phyloP scores from a whole-genome alignment of 2,797 vertebrate genomes.

The Hydrocynus forskahlii region DNA sequence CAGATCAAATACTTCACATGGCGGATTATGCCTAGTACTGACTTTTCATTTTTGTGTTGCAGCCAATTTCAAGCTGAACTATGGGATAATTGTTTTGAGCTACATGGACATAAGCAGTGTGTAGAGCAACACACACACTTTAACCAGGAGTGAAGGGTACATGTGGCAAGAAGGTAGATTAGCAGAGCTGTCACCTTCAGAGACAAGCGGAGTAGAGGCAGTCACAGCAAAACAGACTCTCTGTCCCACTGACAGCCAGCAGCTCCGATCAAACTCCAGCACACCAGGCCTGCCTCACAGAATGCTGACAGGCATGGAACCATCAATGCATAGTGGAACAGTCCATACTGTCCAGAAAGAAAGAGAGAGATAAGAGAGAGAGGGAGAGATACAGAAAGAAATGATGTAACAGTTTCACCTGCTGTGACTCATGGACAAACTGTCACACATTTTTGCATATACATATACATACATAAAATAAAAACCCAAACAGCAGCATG shows the following conservation, averaged over 20 bases:
- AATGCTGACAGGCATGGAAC: not conserved
- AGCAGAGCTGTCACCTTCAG: not conserved
- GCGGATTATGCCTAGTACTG: not conserved
- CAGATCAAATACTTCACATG: not conserved
- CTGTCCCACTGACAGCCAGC: not conserved
- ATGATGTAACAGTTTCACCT: not conserved
- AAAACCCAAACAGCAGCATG: too few species aligned
- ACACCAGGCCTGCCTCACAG: not conserved
- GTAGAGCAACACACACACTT: not conserved
- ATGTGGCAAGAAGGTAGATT: not conserved
- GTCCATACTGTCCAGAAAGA: not conserved
- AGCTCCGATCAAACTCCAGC: not conserved
- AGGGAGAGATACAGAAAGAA: not conserved
- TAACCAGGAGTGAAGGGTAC: not conserved
- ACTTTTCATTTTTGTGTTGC: not conserved
- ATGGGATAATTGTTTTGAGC: not conserved
- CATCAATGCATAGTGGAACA: not conserved
- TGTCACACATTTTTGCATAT: too few species aligned
- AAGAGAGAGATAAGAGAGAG: not conserved
- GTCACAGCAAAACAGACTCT: not conserved
- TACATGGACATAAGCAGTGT: not conserved
- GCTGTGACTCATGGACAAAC: too few species aligned
- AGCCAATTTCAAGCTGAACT: not conserved
- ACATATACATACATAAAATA: too few species aligned
- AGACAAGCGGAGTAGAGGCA: conserved; percentile 25